A percentile compares a stretch with the other conserved stretches of the same genome.
Evolutionary conservation across 2,113 vertebrate species (phyloP).

Genomic region (Heteronetta atricapilla): DNA sequence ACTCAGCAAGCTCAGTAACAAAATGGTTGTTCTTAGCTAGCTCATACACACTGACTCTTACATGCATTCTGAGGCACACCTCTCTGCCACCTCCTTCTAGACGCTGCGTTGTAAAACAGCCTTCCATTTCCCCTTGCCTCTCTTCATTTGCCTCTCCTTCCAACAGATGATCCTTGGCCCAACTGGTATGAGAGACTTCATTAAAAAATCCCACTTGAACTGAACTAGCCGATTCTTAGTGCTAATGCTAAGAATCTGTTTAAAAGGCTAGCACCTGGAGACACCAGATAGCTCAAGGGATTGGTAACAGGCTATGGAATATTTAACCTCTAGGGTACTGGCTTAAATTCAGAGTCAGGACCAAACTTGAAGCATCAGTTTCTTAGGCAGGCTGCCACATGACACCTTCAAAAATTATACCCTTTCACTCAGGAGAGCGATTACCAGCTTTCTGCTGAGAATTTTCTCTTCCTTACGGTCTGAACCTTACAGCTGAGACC

Average conservation of each 20-base stretch:
- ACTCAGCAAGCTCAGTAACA: background rate
- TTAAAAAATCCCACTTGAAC: constrained; percentile 56
- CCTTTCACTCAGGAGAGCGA: constrained; percentile 3
- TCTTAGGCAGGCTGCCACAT: constrained; percentile 36
- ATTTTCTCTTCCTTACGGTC: background rate
- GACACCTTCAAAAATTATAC: background rate
- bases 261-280: constrained; percentile 59
- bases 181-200: background rate
- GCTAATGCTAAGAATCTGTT: constrained; percentile 10
- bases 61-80: background rate
- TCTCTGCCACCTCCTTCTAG: background rate
- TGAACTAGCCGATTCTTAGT: background rate
- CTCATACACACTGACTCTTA: background rate
- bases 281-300: constrained; percentile 23
- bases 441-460: background rate
- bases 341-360: constrained; percentile 41
- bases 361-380: constrained; percentile 32
- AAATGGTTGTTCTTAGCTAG: background rate
- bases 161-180: background rate
- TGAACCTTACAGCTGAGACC: background rate
- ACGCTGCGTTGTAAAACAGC: background rate
- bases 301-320: constrained; percentile 49
- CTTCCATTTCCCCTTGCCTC: background rate
- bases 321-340: constrained; percentile 54
- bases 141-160: background rate